Evolutionary conservation across 2,113 vertebrate species (phyloP).

Genomic region (Plectropomus leopardus): DNA sequence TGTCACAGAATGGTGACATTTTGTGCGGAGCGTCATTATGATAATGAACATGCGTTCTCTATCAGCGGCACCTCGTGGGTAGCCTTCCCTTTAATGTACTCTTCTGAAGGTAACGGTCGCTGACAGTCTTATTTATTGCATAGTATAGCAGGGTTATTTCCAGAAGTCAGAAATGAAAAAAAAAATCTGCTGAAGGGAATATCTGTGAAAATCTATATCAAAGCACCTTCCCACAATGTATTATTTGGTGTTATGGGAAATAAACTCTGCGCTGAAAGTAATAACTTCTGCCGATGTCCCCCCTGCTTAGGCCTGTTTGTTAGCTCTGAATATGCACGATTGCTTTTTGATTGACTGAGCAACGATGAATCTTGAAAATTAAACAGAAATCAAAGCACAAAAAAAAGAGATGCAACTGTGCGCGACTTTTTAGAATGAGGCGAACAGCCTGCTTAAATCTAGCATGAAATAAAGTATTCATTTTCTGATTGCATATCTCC

Average conservation of each 20-base stretch:
- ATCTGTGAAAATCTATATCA: conserved; percentile 61
- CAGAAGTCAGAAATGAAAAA: conserved; percentile 64
- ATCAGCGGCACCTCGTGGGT: conserved; percentile 55
- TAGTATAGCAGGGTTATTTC: conserved; percentile 73
- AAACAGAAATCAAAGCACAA: conserved; percentile 49
- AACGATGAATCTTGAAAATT: conserved; percentile 56
- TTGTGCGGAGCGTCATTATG: conserved; percentile 65
- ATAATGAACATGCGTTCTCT: conserved; percentile 68
- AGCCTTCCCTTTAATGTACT: conserved; percentile 70
- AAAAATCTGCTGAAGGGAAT: conserved; percentile 52
- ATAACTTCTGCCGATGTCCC: conserved; percentile 41
- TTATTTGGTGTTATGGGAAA: conserved; percentile 64
- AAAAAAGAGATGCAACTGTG: conserved; percentile 55
- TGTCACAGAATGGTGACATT: conserved; percentile 69
- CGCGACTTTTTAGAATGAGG: conserved; percentile 57
- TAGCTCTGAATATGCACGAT: conserved; percentile 50
- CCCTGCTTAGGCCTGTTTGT: conserved; percentile 39
- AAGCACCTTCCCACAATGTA: conserved; percentile 53
- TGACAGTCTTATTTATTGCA: conserved; percentile 78
- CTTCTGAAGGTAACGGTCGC: conserved; percentile 63
- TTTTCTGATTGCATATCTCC: conserved; percentile 61
- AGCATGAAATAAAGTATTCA: conserved; percentile 80
- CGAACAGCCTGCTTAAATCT: conserved; percentile 65
- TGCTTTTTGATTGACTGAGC: conserved; percentile 56
- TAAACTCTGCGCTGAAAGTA: conserved; percentile 57